phyloP scores from a whole-genome alignment of 2,113 vertebrate genomes.

The Puma concolor region DNA sequence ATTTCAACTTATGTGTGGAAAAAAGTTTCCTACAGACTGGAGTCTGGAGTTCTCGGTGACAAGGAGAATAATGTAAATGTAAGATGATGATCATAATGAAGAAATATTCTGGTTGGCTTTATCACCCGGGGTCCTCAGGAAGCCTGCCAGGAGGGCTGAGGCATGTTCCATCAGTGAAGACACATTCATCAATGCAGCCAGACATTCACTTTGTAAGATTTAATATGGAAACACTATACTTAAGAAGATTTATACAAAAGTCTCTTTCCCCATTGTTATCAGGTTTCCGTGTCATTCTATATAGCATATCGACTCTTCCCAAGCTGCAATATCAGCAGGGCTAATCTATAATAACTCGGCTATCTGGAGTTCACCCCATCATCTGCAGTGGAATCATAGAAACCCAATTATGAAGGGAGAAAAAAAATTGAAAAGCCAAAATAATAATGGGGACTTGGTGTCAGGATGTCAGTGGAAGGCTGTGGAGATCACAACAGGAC shows the following conservation, averaged over 20 bases:
- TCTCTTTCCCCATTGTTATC: constrained; percentile 62
- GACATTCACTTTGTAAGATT: not conserved
- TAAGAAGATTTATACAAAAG: constrained; percentile 62
- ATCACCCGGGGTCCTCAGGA: not conserved
- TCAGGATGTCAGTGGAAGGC: constrained; percentile 28
- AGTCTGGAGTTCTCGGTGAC: not conserved
- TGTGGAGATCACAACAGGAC: not conserved
- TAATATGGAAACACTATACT: constrained; percentile 73
- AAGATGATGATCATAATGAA: constrained; percentile 20
- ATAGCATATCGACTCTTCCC: constrained; percentile 53
- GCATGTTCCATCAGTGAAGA: not conserved
- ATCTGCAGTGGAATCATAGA: constrained; percentile 62
- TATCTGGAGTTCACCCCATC: constrained; percentile 59
- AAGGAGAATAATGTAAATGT: constrained; percentile 1
- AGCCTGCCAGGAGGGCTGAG: constrained; percentile 11
- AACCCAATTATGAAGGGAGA: constrained; percentile 73
- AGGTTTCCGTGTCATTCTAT: constrained; percentile 67
- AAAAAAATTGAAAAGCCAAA: constrained; percentile 42
- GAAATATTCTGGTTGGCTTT: not conserved
- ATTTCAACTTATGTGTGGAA: not conserved
- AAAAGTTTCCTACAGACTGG: not conserved
- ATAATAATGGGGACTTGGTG: constrained; percentile 36
- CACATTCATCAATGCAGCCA: constrained; percentile 18
- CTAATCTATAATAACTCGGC: constrained; percentile 72
- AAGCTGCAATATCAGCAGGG: constrained; percentile 56